phyloP scores from a whole-genome alignment of 1,140 invertebrate genomes.

The Mizuhopecten yessoensis region DNA sequence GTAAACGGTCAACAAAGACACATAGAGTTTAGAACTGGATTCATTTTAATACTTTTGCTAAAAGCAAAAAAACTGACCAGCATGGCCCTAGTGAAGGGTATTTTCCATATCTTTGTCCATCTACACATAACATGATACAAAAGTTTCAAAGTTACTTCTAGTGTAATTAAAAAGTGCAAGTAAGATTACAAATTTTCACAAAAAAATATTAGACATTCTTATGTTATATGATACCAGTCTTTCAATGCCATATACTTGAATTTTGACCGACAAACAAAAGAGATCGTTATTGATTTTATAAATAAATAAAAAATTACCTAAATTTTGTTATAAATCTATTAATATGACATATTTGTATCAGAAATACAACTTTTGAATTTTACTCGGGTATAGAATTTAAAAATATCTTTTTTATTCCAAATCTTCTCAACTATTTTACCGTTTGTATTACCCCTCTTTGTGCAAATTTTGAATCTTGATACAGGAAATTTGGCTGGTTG shows the following conservation, averaged over 20 bases:
- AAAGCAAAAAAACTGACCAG: conserved; percentile 8
- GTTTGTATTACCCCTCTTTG: too few relatives aligned
- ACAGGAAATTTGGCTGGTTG: too few relatives aligned
- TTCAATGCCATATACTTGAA: background rate
- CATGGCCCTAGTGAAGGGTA: background rate
- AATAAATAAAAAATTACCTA: background rate
- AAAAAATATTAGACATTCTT: background rate
- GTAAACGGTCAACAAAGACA: background rate
- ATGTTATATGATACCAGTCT: background rate
- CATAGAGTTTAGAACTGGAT: background rate
- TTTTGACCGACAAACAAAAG: background rate
- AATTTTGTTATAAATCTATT: background rate
- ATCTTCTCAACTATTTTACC: too few relatives aligned
- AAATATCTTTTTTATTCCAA: too few relatives aligned
- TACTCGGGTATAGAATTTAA: too few relatives aligned
- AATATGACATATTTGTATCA: background rate
- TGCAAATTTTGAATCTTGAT: too few relatives aligned
- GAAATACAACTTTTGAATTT: conserved; percentile 16
- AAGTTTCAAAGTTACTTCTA: background rate
- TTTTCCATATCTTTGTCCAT: background rate
- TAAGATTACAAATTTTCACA: background rate
- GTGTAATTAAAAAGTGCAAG: background rate
- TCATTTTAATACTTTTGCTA: conserved; percentile 20
- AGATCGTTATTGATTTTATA: background rate
- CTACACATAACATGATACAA: background rate